Evolutionary conservation across 2,888 invertebrate species (phyloP).

Genomic region (Byasa hedistus): DNA sequence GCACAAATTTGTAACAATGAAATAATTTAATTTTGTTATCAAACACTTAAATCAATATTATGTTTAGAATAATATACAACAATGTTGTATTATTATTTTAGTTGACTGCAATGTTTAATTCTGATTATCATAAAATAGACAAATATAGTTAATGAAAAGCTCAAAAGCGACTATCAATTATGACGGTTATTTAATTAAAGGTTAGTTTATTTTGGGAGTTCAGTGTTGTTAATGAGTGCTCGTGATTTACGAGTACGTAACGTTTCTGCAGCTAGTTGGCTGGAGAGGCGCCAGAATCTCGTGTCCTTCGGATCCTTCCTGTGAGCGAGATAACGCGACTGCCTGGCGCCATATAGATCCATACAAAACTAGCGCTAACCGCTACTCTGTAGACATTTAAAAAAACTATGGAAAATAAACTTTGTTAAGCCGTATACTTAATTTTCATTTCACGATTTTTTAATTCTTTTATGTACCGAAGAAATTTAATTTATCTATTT

Average conservation of each 20-base stretch:
- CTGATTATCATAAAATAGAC: no score
- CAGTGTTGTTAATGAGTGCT: slow-evolving; percentile 44
- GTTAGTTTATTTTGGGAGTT: slow-evolving; percentile 7
- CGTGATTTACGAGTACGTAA: slow-evolving; percentile 43
- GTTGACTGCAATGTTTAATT: no score
- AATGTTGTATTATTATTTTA: no score
- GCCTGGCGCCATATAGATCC: slow-evolving; percentile 31
- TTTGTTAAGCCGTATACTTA: no score
- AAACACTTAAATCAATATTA: no score
- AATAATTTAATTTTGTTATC: no score
- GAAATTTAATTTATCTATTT: no score
- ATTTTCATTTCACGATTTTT: no score
- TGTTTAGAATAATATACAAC: no score
- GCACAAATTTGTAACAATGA: no score
- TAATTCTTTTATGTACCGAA: no score
- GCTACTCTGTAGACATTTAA: not conserved
- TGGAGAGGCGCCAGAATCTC: slow-evolving; percentile 51
- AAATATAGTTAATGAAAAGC: not conserved
- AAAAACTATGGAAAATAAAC: no score
- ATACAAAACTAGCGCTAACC: slow-evolving; percentile 29
- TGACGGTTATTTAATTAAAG: not conserved
- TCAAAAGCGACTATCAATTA: not conserved
- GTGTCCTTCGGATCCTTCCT: slow-evolving; percentile 52
- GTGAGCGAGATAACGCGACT: slow-evolving; percentile 37
- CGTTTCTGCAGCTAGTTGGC: slow-evolving; percentile 46